Base-by-base conservation (phyloP, 2,888 invertebrate genomes). In the Mesoligia furuncula region DNA sequence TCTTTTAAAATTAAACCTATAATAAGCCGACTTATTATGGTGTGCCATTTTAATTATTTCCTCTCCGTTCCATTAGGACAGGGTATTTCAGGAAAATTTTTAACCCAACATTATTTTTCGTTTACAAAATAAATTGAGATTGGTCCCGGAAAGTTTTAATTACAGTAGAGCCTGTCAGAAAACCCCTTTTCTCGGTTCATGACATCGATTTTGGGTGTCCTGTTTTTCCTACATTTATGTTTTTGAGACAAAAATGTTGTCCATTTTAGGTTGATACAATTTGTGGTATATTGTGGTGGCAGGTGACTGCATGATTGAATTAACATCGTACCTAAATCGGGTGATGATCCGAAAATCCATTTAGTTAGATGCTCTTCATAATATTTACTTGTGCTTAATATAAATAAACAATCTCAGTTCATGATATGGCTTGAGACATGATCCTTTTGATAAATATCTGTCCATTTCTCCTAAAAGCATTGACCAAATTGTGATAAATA, bases 101-200 rank as follows among this genome's bases (percentile, higher is more conserved):
- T 62, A 72, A 48, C 66, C 51, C 61, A 66, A 59, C 61, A 54
- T 85, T 74, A 68, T 78, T 78, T 83, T 68, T 71, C 75, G 68
- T 75, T 73, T 75, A n/a, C 45, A 42, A 79, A 84, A 84, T 71
- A 84, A 84, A 67, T 86, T 70, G 64, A 54, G 80, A 69, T 42
- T 11, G 67, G 64, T 75, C 48, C 45, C 42, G 64, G 51, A 61
- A 84, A 84, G 73, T 84, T 86, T 83, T 83, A 86, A 84, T 84
- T 83, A 84, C 59, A 57, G 36, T 20, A 45, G 59, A 54, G 65
- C 79, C 59, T 64, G 54, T 51, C 27, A 61, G 36, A 31, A n/a
- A 24, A 27, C 59, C n/a, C 64, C 27, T 65, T 70, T 65, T 27
- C 59, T 62, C 36, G 6, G 45, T 45, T 45, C 36, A n/a, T 2